Conservation (phyloP, 92 coral and sea anemone species). For the Chrysogorgia sp. region DNA sequence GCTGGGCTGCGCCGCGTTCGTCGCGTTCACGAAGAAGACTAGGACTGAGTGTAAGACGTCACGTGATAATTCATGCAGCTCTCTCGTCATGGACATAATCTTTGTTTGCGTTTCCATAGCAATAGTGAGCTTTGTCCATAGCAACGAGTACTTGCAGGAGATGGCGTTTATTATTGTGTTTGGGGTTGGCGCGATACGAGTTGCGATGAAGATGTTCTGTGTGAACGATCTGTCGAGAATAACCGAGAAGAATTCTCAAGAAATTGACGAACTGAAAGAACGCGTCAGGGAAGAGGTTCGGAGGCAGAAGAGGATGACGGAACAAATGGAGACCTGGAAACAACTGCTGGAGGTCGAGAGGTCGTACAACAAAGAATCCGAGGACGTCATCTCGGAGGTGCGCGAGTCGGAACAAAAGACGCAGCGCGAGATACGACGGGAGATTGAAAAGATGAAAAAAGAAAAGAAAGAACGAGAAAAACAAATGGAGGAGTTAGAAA, state of each 20-base stretch:
- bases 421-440: constrained; percentile 33
- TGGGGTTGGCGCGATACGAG: constrained; percentile 1
- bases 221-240: constrained; percentile 2
- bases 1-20: constrained; percentile 22
- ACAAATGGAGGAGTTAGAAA: constrained; percentile 26
- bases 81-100: constrained; percentile 18
- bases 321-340: constrained; percentile 73
- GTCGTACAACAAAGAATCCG: constrained; percentile 61
- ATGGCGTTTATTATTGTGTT: constrained; percentile 21
- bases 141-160: constrained; percentile 28
- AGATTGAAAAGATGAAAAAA: constrained; percentile 24
- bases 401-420: constrained; percentile 20
- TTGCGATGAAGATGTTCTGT: constrained; percentile 6
- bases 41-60: background rate
- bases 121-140: constrained; percentile 22
- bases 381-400: constrained; percentile 37
- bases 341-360: constrained; percentile 71
- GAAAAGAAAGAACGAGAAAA: constrained; percentile 15
- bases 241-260: constrained; percentile 4
- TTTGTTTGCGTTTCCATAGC: constrained; percentile 29
- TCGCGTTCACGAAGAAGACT: constrained; percentile 12
- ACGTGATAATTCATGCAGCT: background rate
- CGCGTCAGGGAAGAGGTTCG: constrained; percentile 26
- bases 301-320: constrained; percentile 37
- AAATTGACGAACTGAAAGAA: constrained; percentile 28